phyloP scores from a whole-genome alignment of 2,797 vertebrate species.

The Intellagama lesueurii region DNA sequence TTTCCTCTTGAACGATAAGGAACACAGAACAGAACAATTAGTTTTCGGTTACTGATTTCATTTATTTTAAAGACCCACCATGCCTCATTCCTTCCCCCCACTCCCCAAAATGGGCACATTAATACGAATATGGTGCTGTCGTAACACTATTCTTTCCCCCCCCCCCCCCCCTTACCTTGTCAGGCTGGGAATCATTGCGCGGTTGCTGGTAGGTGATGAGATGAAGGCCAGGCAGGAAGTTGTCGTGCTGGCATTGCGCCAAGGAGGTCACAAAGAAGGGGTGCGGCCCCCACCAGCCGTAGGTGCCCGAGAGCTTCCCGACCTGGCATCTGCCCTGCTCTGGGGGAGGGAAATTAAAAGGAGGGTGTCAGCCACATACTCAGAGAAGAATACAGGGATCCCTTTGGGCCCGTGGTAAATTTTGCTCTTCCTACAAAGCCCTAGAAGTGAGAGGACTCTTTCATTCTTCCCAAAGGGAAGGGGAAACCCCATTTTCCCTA shows the following conservation, averaged over 20 bases:
- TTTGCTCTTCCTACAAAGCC: not conserved
- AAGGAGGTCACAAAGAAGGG: conserved; percentile 91
- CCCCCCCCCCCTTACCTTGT: conserved; percentile 83
- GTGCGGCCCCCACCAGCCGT: conserved; percentile 94
- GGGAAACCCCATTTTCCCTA: too few relatives aligned
- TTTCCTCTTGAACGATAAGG: too few relatives aligned
- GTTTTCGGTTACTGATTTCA: too few relatives aligned
- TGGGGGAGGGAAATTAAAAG: conserved; percentile 67
- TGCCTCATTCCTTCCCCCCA: too few relatives aligned
- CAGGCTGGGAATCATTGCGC: conserved; percentile 92
- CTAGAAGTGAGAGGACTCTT: not conserved
- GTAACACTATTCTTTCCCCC: not conserved
- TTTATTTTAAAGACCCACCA: too few relatives aligned
- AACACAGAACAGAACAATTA: too few relatives aligned
- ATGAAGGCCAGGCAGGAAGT: conserved; percentile 94
- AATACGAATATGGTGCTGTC: too few relatives aligned
- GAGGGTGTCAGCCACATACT: fast-evolving
- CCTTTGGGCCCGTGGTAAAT: not conserved
- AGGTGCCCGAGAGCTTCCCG: conserved; percentile 93
- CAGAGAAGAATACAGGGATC: not conserved
- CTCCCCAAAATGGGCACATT: too few relatives aligned
- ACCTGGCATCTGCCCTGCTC: conserved; percentile 90
- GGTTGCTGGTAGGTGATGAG: conserved; percentile 94
- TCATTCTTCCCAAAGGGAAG: not conserved
- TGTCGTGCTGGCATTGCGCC: conserved; percentile 89